These are phyloP conservation scores for Meta bourneti DNA, from an alignment of 2,888 invertebrate species.

Conservation along the genomic window DNA sequence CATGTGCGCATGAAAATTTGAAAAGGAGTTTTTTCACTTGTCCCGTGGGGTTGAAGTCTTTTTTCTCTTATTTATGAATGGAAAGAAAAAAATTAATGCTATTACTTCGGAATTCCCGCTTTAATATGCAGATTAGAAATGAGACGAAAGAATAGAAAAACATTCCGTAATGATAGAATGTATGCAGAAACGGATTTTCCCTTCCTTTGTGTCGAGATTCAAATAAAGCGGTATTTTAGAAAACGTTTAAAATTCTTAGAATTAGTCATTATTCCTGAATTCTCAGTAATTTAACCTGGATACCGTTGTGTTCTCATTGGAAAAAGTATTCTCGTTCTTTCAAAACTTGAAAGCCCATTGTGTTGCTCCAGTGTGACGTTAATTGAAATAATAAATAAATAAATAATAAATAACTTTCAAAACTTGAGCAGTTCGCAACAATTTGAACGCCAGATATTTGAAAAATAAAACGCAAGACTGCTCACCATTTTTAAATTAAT, in stretches of 20 bases:
- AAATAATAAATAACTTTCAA: no score
- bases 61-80: constrained; percentile 58
- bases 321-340: not conserved
- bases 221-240: constrained; percentile 1
- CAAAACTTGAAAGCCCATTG: no score
- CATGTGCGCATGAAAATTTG: constrained; percentile 1
- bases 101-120: constrained; percentile 60
- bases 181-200: not conserved
- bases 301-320: not conserved
- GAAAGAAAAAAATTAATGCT: constrained; percentile 58
- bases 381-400: no score
- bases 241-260: constrained; percentile 23
- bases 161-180: constrained; percentile 52
- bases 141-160: constrained; percentile 20
- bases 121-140: constrained; percentile 65
- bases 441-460: no score
- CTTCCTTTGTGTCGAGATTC: constrained; percentile 17
- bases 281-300: not conserved
- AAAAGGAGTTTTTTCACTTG: constrained; percentile 47
- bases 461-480: no score
- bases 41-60: constrained; percentile 35
- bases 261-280: not conserved
- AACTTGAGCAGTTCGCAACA: no score
- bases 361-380: no score
- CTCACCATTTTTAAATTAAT: no score